Conservation (phyloP, 1,140 invertebrate genomes). For the honey bee (Apis mellifera) region DNA sequence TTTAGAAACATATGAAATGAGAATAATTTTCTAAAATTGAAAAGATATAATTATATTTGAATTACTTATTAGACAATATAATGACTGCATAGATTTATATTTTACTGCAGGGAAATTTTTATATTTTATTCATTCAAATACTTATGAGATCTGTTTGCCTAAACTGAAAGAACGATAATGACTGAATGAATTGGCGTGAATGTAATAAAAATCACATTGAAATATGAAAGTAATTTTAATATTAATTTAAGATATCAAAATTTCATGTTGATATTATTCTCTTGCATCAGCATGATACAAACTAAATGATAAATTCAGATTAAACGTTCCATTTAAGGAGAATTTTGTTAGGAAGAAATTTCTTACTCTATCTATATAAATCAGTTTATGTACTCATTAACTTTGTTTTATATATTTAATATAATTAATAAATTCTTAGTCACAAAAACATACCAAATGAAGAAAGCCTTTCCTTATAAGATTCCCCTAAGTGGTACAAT, state of each 20-base stretch:
- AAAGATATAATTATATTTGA: slow-evolving; percentile 4
- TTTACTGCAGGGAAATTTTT: background rate
- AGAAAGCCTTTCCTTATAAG: background rate
- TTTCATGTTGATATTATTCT: slow-evolving; percentile 20
- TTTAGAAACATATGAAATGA: background rate
- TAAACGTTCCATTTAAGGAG: slow-evolving; percentile 14
- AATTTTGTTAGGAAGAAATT: background rate
- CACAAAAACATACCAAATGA: background rate
- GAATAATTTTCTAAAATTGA: background rate
- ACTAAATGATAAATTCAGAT: slow-evolving; percentile 9
- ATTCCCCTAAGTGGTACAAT: slow-evolving; percentile 4
- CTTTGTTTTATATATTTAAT: background rate
- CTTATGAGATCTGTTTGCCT: slow-evolving; percentile 66
- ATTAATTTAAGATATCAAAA: slow-evolving; percentile 25
- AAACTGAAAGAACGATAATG: slow-evolving; percentile 31
- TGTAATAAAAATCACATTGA: slow-evolving; percentile 43
- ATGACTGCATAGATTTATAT: slow-evolving; percentile 5
- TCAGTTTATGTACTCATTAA: background rate
- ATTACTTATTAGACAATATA: background rate
- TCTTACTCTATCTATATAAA: background rate
- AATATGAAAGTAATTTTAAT: slow-evolving; percentile 49
- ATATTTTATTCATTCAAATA: slow-evolving; percentile 3
- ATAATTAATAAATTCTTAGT: background rate
- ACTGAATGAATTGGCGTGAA: slow-evolving; percentile 49
- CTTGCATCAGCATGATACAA: slow-evolving; percentile 1